Conservation (phyloP, 2,888 invertebrate genomes). For the Macropis europaea region DNA sequence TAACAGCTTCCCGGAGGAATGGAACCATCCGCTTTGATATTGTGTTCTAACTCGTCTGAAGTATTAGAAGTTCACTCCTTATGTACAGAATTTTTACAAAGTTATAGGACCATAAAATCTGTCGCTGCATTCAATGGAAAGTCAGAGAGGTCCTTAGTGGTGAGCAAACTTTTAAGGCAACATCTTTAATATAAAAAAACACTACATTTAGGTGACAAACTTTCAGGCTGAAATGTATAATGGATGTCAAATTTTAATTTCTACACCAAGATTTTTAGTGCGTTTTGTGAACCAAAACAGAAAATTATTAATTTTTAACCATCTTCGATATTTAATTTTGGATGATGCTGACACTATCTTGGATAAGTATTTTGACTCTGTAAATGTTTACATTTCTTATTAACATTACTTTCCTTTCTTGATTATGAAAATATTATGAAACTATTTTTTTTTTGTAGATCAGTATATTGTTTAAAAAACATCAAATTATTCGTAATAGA, state of each 20-base stretch:
- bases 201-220: not conserved
- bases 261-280: slow-evolving; percentile 84
- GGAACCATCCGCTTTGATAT: slow-evolving; percentile 83
- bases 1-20: slow-evolving; percentile 42
- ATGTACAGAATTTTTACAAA: slow-evolving; percentile 58
- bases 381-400: slow-evolving; percentile 43
- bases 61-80: slow-evolving; percentile 61
- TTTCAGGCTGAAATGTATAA: slow-evolving; percentile 77
- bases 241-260: slow-evolving; percentile 87
- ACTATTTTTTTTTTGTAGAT: slow-evolving; percentile 48
- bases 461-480: slow-evolving; percentile 50
- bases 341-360: slow-evolving; percentile 87
- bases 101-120: slow-evolving; percentile 56
- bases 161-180: slow-evolving; percentile 56
- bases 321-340: slow-evolving; percentile 85
- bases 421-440: not conserved
- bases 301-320: slow-evolving; percentile 82
- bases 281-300: slow-evolving; percentile 79
- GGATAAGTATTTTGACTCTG: slow-evolving; percentile 80
- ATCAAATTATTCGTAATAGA: slow-evolving; percentile 60
- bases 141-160: slow-evolving; percentile 66
- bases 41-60: slow-evolving; percentile 82
- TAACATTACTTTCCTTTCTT: not conserved
- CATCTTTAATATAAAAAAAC: not conserved
- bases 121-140: slow-evolving; percentile 71